Evolutionary conservation across 2,797 vertebrate species (phyloP), one percentile per base, ranked within the genome.

Genomic region (Pseudomugil gertrudae): DNA sequence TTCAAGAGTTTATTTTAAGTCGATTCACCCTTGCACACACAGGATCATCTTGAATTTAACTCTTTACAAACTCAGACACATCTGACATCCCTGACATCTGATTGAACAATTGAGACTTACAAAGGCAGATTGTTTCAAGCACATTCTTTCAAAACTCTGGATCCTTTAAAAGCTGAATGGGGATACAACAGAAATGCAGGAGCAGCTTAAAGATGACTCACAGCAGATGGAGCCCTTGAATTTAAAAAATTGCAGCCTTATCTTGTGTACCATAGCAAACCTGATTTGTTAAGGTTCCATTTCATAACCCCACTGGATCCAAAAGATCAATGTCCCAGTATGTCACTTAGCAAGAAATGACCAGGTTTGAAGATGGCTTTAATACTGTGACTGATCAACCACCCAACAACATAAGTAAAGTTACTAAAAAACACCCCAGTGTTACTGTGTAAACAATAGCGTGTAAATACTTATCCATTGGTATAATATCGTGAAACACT

Each of bases 1-100:
- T 65, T 58, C 64, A 72, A 30, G 47, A 51, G 85, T 86, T 81
- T 74, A 26, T 88, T 82, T 84, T 86, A 77, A 81, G 81, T 86
- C 51, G 35, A 75, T 80, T 76, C 72, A 69, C 69, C 61, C 66
- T 68, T 48, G 13, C 60, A n/a, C 63, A 69, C 67, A 73, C 66
- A 63, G 78, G 81, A 77, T 55, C 84, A 75, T 77, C 62, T 66
- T 53, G 29, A 73, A 75, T 78, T 79, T 69, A 75, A 86, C 62
- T 80, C 72, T 14, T 9, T 54, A 73, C 71, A 84, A 75, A 85
- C 57, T 84, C 67, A 60, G 38, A 55, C 56, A 70, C 36, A 27
- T 21, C 23, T 32, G 52, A 52, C 71, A 71, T 74, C 57, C 47
- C 67, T 68, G 66, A 72, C 69, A 54, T 71, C 56, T n/a, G 40